Evolutionary conservation across 2,113 vertebrate species (phyloP).

Genomic region (Gnathonemus echidnorhynchus): DNA sequence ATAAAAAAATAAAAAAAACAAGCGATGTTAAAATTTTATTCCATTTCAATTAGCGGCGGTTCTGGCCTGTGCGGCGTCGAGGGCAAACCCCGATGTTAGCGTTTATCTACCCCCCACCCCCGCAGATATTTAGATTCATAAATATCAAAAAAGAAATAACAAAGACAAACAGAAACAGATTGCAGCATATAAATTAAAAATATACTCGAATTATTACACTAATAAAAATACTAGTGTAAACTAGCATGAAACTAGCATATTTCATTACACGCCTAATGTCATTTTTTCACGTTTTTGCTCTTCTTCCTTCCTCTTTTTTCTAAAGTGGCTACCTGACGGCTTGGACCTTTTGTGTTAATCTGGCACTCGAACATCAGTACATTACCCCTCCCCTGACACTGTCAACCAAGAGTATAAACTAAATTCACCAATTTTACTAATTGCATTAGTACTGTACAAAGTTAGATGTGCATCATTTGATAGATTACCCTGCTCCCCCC

Average conservation of each 20-base stretch:
- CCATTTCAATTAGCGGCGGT: neutral
- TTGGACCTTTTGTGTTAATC: neutral
- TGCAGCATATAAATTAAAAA: neutral
- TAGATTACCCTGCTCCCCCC: neutral
- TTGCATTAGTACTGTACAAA: neutral
- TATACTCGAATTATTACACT: neutral
- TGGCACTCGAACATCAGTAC: neutral
- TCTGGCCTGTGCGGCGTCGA: neutral
- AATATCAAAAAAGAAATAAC: neutral
- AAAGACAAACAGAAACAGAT: neutral
- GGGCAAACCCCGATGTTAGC: neutral
- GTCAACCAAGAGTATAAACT: neutral
- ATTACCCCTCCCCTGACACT: neutral
- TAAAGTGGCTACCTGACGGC: neutral
- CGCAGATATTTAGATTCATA: neutral
- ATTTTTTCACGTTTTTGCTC: neutral
- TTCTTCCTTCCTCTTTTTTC: neutral
- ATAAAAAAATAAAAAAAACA: neutral
- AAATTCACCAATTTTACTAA: neutral
- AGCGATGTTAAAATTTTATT: neutral
- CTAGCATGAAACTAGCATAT: no score
- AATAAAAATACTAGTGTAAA: neutral
- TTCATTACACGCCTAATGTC: neutral
- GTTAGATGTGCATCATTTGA: neutral
- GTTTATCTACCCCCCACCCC: neutral